Evolutionary conservation across 2,888 invertebrate species (phyloP), one percentile per base, ranked within the genome.

Genomic region (Selenia dentaria): DNA sequence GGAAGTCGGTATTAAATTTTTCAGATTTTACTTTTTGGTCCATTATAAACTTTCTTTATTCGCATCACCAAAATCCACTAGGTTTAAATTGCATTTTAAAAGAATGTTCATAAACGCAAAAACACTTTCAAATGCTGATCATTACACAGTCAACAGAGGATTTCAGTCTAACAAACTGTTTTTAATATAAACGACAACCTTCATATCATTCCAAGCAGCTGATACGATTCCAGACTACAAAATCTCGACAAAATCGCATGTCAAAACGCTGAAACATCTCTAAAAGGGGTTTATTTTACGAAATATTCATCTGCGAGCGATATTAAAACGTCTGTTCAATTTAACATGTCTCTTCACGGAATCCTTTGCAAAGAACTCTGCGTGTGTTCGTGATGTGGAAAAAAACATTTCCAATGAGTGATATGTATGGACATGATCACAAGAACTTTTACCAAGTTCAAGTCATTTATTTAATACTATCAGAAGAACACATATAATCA

Each of bases 311-410:
- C 16, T 29, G 16, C 24, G 14, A 32, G 18, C 29, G 29, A 34
- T 46, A 46, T 46, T 46, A 46, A 47, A 47, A 37, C 28, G 42
- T 28, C 36, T 31, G 25, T 16, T 42, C 48, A 38, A 48, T 48
- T 48, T 48, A 43, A 43, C 38, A 42, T 42, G 38, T 43, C 42
- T 25, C 33, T 34, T 29, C 42, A 28, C 45, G 29, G 20, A 43
- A 34, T 14, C 31, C 42, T n/a, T 26, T 35, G 18, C 29, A 28
- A 10, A 28, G 6, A 20, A n/a, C 27, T 34, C n/a, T 24, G 24
- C 28, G 27, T 42, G 42, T 20, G 42, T 20, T 34, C 25, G 28
- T 25, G 38, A 48, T 26, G 38, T 38, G 41, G 37, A 41, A 42
- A 36, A 16, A 29, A 32, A 37, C 27, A 16, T 33, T 33, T 34